These are phyloP conservation scores for Chaetodon trifasciatus DNA, from an alignment of 2,797 vertebrate genomes.

Conservation along the genomic window DNA sequence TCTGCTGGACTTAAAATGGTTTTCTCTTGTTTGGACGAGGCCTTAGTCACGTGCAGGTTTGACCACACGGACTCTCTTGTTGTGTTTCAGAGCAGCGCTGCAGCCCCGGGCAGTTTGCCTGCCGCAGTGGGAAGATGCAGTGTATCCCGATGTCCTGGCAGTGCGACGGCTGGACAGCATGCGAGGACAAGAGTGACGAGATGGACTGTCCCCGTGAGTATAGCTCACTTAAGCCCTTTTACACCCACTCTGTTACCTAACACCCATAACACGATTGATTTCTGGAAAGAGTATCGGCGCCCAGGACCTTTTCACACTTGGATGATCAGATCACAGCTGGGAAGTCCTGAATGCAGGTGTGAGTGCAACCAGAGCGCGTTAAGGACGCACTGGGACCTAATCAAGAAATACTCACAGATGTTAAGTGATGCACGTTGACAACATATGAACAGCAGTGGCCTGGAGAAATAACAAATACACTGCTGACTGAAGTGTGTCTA, in stretches of 20 bases:
- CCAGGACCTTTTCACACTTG: slow-evolving; percentile 25
- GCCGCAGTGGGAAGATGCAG: slow-evolving; percentile 95
- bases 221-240: slow-evolving; percentile 30
- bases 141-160: slow-evolving; percentile 97
- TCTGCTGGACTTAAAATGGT: slow-evolving; percentile 11
- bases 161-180: slow-evolving; percentile 96
- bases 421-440: slow-evolving; percentile 17
- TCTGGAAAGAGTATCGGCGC: slow-evolving; percentile 34
- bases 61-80: slow-evolving; percentile 41
- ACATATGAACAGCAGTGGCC: slow-evolving; percentile 1
- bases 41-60: slow-evolving; percentile 27
- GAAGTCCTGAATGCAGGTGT: slow-evolving; percentile 29
- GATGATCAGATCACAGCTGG: slow-evolving; percentile 7
- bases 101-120: slow-evolving; percentile 93
- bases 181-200: slow-evolving; percentile 97
- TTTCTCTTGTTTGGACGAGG: slow-evolving; percentile 32
- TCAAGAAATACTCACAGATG: slow-evolving; percentile 4
- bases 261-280: slow-evolving; percentile 44
- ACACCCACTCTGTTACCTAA: slow-evolving; percentile 27
- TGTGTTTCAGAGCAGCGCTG: slow-evolving; percentile 93
- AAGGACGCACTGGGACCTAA: slow-evolving; percentile 15
- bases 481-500: neutral
- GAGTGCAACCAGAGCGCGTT: neutral
- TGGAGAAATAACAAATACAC: neutral
- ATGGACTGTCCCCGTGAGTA: slow-evolving; percentile 94